Evolutionary conservation across 2,113 vertebrate genomes (phyloP), one percentile per base, ranked within the genome.

Genomic region (Elanus axillaris): DNA sequence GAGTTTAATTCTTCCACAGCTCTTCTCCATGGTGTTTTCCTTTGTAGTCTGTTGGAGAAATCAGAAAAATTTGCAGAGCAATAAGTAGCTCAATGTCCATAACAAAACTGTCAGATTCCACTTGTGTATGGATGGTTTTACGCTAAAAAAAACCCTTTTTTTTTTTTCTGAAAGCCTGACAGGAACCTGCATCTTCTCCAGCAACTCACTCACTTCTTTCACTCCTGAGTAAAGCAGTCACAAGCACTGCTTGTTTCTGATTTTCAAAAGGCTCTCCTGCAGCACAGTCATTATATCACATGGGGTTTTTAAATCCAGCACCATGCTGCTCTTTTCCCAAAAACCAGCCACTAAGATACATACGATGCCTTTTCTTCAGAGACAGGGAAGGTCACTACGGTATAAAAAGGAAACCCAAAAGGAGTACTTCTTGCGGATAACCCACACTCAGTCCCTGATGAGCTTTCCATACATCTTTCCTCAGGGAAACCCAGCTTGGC

Each of bases 111-210:
- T 36, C 10, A 55, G 11, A 69, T 79, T 83, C 11, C 5, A 34
- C 14, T 5, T 31, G 5, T 19, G 25, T 38, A 42, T 25, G 5
- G 5, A 5, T 20, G 17, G 11, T 5, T 64, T 58, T 60, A 66
- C 45, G 20, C 2, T n/a, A n/a, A 53, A 50, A 66, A 64, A 47
- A 14, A 34, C 14, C 2, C 0, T 1, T 2, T 0, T 1, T 8
- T 29, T 45, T 74, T 75, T 42, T 73, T 4, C 60, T n/a, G 17
- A 25, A 69, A 64, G 10, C 40, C 36, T 80, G 52, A 59, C 20
- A 47, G 23, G 82, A 73, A 50, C 9, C 5, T 79, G 9, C 5
- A 16, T 16, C 7, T 76, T 75, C 18, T 88, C 47, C 42, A 86
- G 64, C 32, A 48, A 26, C 26, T 62, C 43, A 23, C 26, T 62